Evolutionary conservation across 2,113 vertebrate genomes (phyloP).

Genomic region (Toxostoma redivivum): DNA sequence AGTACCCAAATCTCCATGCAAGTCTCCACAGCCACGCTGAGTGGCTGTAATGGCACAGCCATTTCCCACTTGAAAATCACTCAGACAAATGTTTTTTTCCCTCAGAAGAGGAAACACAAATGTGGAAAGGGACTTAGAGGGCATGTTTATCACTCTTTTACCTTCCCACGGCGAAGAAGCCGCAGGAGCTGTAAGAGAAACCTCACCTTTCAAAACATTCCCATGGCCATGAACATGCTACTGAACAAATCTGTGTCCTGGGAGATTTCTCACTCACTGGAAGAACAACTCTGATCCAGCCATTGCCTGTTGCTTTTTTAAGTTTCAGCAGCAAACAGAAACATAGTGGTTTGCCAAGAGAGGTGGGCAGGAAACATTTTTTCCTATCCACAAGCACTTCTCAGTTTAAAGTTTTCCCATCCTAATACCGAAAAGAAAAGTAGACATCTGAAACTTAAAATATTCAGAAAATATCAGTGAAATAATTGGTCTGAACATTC

Average conservation of each 20-base stretch:
- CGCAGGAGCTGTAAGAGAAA: conserved; percentile 45
- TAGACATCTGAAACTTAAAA: background rate
- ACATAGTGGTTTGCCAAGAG: background rate
- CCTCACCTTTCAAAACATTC: conserved; percentile 55
- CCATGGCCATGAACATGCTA: background rate
- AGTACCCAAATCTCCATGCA: background rate
- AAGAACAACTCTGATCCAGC: background rate
- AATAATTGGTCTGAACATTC: background rate
- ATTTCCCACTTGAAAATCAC: background rate
- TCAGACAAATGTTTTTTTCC: background rate
- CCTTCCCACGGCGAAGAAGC: conserved; percentile 52
- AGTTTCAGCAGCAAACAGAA: conserved; percentile 35
- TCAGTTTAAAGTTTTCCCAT: conserved; percentile 3
- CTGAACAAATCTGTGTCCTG: background rate
- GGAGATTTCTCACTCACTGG: background rate
- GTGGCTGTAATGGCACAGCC: background rate
- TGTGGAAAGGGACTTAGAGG: background rate
- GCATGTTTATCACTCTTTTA: background rate
- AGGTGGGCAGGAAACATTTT: conserved; percentile 31
- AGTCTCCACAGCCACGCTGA: background rate
- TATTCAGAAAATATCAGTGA: background rate
- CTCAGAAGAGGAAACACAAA: conserved; percentile 14
- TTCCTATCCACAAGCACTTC: background rate
- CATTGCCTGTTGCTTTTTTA: background rate
- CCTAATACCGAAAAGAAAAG: background rate